A percentile compares a stretch with the other conserved stretches of the same genome.
Evolutionary conservation across 2,888 invertebrate genomes (phyloP).

Genomic region (Eupithecia subumbrata): DNA sequence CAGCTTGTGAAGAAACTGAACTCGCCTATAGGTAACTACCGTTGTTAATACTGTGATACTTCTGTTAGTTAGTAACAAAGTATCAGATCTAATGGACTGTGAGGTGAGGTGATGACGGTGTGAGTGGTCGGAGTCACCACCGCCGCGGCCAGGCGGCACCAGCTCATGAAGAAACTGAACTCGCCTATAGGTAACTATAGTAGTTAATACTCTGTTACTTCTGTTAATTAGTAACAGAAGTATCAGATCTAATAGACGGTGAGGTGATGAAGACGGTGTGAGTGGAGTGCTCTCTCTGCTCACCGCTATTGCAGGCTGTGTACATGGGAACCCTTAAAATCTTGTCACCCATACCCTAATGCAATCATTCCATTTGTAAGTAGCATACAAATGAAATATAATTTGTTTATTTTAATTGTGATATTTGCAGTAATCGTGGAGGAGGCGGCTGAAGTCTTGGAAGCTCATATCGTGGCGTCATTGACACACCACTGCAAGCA

Average conservation of each 20-base stretch:
- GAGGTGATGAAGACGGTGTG: no score
- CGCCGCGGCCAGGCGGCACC: constrained; percentile 87
- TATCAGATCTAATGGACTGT: constrained; percentile 83
- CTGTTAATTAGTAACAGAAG: no score
- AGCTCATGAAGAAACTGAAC: constrained; percentile 84
- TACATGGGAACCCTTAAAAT: no score
- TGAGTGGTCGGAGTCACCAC: constrained; percentile 90
- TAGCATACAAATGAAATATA: no score
- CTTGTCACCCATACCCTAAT: no score
- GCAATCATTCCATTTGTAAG: no score
- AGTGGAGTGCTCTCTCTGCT: no score
- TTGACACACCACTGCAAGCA: constrained; percentile 90
- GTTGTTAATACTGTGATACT: neutral
- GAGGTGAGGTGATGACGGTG: constrained; percentile 79
- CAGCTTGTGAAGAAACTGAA: constrained; percentile 84
- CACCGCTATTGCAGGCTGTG: no score
- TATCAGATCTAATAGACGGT: no score
- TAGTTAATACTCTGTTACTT: no score
- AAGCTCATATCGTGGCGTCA: constrained; percentile 92
- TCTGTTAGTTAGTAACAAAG: constrained; percentile 61
- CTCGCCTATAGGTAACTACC: constrained; percentile 84
- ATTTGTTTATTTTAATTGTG: neutral
- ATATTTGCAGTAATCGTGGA: constrained; percentile 88
- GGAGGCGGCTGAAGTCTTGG: constrained; percentile 95
- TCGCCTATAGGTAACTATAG: constrained; percentile 84